phyloP scores from a whole-genome alignment of 2,797 vertebrate species.

The Lithobates pipiens region DNA sequence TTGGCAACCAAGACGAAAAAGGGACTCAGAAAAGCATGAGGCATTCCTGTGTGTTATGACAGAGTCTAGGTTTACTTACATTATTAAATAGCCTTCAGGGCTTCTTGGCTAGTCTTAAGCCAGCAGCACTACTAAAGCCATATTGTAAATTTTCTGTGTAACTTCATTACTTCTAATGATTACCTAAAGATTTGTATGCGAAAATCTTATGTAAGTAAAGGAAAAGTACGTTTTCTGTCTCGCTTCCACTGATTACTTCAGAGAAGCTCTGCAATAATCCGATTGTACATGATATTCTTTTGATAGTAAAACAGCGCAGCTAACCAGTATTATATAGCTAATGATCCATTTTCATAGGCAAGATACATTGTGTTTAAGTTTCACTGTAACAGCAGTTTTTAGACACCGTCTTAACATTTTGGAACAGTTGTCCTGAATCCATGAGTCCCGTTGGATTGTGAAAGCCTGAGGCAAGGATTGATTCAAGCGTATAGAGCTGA shows the following conservation, averaged over 20 bases:
- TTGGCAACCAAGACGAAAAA: background rate
- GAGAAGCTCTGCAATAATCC: background rate
- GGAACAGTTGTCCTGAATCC: slow-evolving; percentile 31
- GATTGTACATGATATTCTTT: background rate
- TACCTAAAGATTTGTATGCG: background rate
- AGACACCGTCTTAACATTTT: slow-evolving; percentile 35
- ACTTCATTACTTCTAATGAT: background rate
- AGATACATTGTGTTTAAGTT: slow-evolving; percentile 24
- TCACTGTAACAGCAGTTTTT: slow-evolving; percentile 25
- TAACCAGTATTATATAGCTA: background rate
- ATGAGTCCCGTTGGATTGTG: slow-evolving; percentile 28
- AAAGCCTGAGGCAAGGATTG: slow-evolving; percentile 53
- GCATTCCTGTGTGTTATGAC: too few relatives aligned
- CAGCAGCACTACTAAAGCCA: background rate
- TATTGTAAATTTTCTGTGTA: background rate
- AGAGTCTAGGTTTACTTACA: too few relatives aligned
- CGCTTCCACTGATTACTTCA: background rate
- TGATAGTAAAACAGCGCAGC: background rate
- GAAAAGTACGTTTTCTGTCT: background rate
- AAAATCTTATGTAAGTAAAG: background rate
- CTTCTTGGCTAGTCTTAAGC: background rate
- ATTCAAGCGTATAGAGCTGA: slow-evolving; percentile 40
- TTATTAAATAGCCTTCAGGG: background rate
- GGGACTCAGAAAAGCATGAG: too few relatives aligned
- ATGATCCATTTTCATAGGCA: slow-evolving; percentile 26